phyloP scores from a whole-genome alignment of 2,888 invertebrate species.

The Myathropa florea region DNA sequence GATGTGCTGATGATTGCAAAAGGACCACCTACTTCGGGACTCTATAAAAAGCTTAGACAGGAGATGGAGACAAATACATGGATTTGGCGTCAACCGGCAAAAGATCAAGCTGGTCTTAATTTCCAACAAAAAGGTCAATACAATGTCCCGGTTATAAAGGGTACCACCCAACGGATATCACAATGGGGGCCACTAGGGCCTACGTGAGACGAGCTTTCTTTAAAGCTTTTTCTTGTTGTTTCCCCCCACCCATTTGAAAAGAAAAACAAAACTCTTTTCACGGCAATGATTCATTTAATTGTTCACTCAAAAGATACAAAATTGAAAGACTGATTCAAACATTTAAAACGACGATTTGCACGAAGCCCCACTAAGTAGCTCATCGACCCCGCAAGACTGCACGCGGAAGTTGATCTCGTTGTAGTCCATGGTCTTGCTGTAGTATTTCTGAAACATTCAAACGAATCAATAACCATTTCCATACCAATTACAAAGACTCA shows the following conservation, averaged over 20 bases:
- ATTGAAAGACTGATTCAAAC: neutral
- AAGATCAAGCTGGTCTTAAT: too few species aligned
- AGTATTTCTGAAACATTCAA: neutral
- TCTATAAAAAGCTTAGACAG: too few species aligned
- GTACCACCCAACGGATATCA: too few species aligned
- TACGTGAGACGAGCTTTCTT: too few species aligned
- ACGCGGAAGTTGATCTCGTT: constrained; percentile 34
- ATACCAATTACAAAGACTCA: neutral
- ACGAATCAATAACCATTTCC: neutral
- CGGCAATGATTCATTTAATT: neutral
- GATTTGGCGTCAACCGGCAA: too few species aligned
- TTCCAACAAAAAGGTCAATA: too few species aligned
- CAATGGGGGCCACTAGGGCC: too few species aligned
- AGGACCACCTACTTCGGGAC: too few species aligned
- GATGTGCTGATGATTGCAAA: too few species aligned
- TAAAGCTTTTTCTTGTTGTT: too few species aligned
- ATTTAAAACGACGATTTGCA: neutral
- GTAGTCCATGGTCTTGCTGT: neutral
- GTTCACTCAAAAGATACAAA: neutral
- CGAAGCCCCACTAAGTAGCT: neutral
- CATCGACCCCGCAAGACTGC: neutral
- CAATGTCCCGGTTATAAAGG: too few species aligned
- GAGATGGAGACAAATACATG: too few species aligned
- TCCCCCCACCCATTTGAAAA: neutral
- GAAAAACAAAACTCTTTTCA: neutral